phyloP scores from a whole-genome alignment of 92 coral and sea anemone species.

The Bergia sp. region DNA sequence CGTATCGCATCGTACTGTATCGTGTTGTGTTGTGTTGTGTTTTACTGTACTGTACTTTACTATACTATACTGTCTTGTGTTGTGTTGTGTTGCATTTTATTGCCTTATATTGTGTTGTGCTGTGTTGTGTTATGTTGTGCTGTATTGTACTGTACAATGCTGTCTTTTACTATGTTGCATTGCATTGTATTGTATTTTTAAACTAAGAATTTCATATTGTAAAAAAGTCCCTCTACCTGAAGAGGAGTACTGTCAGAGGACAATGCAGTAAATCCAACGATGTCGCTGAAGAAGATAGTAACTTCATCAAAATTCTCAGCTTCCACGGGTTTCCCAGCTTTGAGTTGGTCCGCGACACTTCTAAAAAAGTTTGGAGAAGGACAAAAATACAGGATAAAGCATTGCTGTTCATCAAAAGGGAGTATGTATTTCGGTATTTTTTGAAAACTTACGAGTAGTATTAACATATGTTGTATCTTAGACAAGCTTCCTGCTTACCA shows the following conservation, averaged over 20 bases:
- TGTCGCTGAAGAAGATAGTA: slow-evolving; percentile 90
- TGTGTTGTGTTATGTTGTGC: no score
- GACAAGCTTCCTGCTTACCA: no score
- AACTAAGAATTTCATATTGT: neutral
- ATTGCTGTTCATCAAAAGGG: neutral
- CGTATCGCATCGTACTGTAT: no score
- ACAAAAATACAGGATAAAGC: neutral
- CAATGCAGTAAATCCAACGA: slow-evolving; percentile 84
- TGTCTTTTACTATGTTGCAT: no score
- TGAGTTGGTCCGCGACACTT: slow-evolving; percentile 92
- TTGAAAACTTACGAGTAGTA: neutral
- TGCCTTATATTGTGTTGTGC: no score
- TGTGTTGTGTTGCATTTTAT: no score
- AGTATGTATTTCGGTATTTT: neutral
- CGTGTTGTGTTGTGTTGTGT: no score
- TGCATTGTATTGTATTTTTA: neutral
- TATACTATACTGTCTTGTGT: no score
- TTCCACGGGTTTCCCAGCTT: slow-evolving; percentile 79
- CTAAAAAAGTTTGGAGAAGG: slow-evolving; percentile 26
- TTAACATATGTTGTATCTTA: neutral
- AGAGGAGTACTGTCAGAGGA: slow-evolving; percentile 84
- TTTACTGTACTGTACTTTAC: no score
- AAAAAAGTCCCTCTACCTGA: slow-evolving; percentile 54
- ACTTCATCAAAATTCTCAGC: slow-evolving; percentile 89
- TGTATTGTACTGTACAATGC: no score